Evolutionary conservation across 2,113 vertebrate species (phyloP).

Genomic region (Calonectris borealis): DNA sequence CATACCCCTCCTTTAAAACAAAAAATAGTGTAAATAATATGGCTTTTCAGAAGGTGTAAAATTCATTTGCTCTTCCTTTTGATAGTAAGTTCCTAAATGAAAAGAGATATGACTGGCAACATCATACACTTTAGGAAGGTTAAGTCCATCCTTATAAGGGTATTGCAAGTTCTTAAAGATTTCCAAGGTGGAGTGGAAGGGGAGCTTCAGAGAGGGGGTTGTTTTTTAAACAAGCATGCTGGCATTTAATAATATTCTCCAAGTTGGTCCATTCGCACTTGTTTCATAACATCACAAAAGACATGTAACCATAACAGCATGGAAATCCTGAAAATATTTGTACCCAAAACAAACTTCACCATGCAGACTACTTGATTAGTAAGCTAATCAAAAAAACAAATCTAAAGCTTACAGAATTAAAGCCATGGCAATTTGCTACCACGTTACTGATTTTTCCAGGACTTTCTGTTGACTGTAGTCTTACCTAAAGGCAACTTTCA

Average conservation of each 20-base stretch:
- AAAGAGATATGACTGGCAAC: neutral
- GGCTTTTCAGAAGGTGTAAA: neutral
- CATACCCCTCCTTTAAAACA: neutral
- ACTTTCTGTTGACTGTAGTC: neutral
- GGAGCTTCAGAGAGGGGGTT: rapidly evolving
- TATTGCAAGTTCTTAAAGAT: neutral
- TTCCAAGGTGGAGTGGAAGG: neutral
- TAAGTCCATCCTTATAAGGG: neutral
- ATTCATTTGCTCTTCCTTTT: neutral
- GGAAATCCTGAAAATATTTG: neutral
- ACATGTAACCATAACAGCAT: neutral
- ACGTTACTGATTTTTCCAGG: neutral
- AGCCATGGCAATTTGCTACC: neutral
- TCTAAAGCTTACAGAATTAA: neutral
- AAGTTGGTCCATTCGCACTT: neutral
- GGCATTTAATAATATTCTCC: neutral
- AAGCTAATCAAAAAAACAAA: neutral
- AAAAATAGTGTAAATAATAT: neutral
- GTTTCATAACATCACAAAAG: neutral
- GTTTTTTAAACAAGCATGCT: neutral
- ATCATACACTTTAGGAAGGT: neutral
- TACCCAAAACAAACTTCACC: neutral
- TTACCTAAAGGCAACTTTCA: neutral
- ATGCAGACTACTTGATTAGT: neutral
- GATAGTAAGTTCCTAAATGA: neutral